phyloP scores from a whole-genome alignment of 2,888 invertebrate species.

The Perithous albicinctus region DNA sequence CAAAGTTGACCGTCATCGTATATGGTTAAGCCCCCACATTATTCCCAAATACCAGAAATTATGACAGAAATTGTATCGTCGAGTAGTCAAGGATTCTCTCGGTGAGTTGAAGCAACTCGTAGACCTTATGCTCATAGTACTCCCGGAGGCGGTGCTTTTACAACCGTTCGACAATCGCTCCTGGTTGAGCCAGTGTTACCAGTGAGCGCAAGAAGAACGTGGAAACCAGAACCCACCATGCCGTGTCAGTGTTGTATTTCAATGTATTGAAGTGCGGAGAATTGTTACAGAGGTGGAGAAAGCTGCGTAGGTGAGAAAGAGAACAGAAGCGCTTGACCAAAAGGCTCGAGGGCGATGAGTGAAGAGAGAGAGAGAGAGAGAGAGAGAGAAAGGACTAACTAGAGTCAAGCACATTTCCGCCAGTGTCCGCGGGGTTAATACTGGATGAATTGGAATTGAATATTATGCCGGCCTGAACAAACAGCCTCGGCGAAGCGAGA shows the following conservation, averaged over 20 bases:
- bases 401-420: constrained; percentile 62
- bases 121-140: constrained; percentile 43
- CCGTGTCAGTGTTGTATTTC: constrained; percentile 48
- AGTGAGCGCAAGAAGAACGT: constrained; percentile 12
- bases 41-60: background rate
- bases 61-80: background rate
- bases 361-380: constrained; percentile 2
- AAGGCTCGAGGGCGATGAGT: constrained; percentile 48
- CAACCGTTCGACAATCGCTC: constrained; percentile 59
- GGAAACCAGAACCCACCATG: constrained; percentile 25
- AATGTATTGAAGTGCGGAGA: constrained; percentile 59
- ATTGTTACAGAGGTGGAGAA: constrained; percentile 60
- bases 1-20: too few species aligned
- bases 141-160: constrained; percentile 60
- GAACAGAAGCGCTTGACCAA: constrained; percentile 58
- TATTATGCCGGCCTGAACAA: constrained; percentile 83
- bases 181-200: constrained; percentile 25
- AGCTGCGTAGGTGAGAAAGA: constrained; percentile 54
- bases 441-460: constrained; percentile 83
- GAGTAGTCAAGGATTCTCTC: constrained; percentile 28
- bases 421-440: constrained; percentile 77
- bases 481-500: constrained; percentile 73
- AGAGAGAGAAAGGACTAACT: constrained; percentile 42
- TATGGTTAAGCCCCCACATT: too few species aligned
- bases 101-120: constrained; percentile 11